Evolutionary conservation across 2,888 invertebrate species (phyloP).

Genomic region (Pterostichus niger): DNA sequence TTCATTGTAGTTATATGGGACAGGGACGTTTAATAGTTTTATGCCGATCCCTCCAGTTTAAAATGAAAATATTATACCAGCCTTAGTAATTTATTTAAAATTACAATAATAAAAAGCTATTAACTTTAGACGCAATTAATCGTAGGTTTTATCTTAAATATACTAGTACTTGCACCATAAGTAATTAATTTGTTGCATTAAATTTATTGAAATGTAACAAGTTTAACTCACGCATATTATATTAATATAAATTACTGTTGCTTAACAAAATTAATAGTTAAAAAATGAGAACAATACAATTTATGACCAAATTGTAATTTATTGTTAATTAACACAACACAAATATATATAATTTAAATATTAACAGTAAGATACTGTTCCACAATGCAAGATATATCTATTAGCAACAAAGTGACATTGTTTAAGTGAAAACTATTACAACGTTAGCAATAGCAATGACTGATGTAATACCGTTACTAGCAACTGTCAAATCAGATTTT

Average conservation of each 20-base stretch:
- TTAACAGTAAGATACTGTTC: not conserved
- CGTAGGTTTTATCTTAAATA: too few relatives aligned
- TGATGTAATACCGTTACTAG: not conserved
- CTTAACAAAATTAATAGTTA: not conserved
- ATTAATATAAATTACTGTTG: constrained; percentile 6
- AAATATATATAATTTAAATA: constrained; percentile 18
- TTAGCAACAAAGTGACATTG: constrained; percentile 42
- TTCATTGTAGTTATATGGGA: too few relatives aligned
- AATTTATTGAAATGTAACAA: not conserved
- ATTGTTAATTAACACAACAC: constrained; percentile 24
- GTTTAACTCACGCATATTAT: too few relatives aligned
- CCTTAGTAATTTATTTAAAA: too few relatives aligned
- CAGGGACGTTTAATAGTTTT: too few relatives aligned
- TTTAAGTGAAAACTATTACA: not conserved
- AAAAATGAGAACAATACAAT: constrained; percentile 26
- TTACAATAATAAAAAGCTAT: too few relatives aligned
- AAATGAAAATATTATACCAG: too few relatives aligned
- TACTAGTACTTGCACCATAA: too few relatives aligned
- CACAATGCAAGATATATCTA: constrained; percentile 4
- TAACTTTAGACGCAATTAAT: too few relatives aligned
- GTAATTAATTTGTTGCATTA: too few relatives aligned
- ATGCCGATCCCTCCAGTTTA: too few relatives aligned
- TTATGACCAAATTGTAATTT: constrained; percentile 26
- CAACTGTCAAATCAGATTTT: constrained; percentile 45
- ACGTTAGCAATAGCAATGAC: too few relatives aligned